Conservation (phyloP, 2,888 invertebrate genomes). For the Scaptomyza caliginosa region DNA sequence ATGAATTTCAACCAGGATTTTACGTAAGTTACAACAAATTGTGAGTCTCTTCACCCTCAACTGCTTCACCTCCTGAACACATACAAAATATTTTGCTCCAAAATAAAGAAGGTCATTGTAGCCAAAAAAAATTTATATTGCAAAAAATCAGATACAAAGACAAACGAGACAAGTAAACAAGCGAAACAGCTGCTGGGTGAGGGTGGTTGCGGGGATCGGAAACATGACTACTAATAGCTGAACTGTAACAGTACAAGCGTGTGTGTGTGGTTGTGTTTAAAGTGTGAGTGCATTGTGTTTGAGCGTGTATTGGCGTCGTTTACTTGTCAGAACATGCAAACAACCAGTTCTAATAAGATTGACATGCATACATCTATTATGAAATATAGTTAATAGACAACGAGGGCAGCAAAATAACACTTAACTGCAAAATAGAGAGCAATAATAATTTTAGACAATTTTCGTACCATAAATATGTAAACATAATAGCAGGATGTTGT, state of each 20-base stretch:
- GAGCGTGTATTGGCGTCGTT: constrained; percentile 52
- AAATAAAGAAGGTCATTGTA: constrained; percentile 64
- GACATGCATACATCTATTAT: constrained; percentile 66
- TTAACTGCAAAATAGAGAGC: constrained; percentile 19
- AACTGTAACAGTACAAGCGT: constrained; percentile 37
- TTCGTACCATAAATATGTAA: background rate
- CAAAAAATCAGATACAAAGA: constrained; percentile 51
- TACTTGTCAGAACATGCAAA: constrained; percentile 71
- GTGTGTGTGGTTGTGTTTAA: constrained; percentile 21
- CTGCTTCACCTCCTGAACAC: background rate
- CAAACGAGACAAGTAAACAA: constrained; percentile 61
- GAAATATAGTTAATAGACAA: constrained; percentile 46
- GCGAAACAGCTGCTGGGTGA: constrained; percentile 46
- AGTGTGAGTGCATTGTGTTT: constrained; percentile 26
- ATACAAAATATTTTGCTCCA: constrained; percentile 46
- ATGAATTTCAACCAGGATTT: constrained; percentile 80
- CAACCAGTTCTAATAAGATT: constrained; percentile 68
- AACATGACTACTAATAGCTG: constrained; percentile 41
- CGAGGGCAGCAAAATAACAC: constrained; percentile 29
- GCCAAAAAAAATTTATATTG: constrained; percentile 43
- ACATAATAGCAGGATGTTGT: background rate
- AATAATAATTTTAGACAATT: background rate
- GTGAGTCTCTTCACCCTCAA: constrained; percentile 1
- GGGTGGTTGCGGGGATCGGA: constrained; percentile 9
- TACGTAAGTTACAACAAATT: constrained; percentile 73